Evolutionary conservation across 1,140 invertebrate genomes (phyloP).

Genomic region (Protaetia brevitarsis): DNA sequence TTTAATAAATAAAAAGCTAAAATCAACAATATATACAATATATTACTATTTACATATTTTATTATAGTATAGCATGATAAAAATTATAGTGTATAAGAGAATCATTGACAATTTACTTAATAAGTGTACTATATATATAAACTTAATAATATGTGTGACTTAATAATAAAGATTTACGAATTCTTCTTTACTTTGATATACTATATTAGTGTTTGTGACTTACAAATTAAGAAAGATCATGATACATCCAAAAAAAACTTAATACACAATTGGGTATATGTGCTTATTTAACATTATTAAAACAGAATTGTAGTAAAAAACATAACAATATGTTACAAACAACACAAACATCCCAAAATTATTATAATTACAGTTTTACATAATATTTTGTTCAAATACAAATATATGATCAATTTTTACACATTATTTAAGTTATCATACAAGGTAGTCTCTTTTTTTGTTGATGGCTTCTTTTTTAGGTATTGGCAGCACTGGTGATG

Average conservation of each 20-base stretch:
- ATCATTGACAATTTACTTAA: not conserved
- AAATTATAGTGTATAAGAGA: not conserved
- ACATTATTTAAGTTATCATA: not conserved
- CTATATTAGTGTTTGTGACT: not conserved
- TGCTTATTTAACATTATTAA: not conserved
- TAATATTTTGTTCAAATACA: not conserved
- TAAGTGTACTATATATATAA: not conserved
- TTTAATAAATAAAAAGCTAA: slow-evolving; percentile 17
- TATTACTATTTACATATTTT: slow-evolving; percentile 12
- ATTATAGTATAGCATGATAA: slow-evolving; percentile 1
- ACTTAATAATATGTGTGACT: not conserved
- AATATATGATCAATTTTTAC: not conserved
- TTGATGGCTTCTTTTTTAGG: slow-evolving; percentile 5
- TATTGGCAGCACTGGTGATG: slow-evolving; percentile 15
- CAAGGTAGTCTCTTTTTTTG: slow-evolving; percentile 16
- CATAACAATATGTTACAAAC: not conserved
- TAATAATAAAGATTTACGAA: not conserved
- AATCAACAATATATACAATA: slow-evolving; percentile 17
- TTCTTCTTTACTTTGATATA: not conserved
- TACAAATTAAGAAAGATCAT: not conserved
- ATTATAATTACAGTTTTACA: slow-evolving; percentile 7
- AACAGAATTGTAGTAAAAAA: not conserved
- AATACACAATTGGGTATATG: not conserved
- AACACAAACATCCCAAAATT: slow-evolving; percentile 16
- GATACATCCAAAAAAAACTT: not conserved